These are phyloP conservation scores for Melanargia galathea DNA, from an alignment of 2,888 invertebrate species.

Conservation along the genomic window DNA sequence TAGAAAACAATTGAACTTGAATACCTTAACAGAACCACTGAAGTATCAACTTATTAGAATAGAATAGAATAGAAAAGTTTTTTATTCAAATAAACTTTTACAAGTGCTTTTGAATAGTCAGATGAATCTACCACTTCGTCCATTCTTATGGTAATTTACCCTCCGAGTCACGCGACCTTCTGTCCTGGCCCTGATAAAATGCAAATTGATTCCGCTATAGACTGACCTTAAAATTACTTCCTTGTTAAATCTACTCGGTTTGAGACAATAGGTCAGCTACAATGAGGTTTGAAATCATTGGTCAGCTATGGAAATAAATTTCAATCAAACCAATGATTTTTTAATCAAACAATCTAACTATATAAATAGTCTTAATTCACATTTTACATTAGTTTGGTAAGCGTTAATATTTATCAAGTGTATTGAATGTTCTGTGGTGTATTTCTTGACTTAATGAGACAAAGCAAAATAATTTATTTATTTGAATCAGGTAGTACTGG, in stretches of 20 bases:
- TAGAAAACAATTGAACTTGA: slow-evolving; percentile 32
- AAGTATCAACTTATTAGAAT: no score
- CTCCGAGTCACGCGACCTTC: slow-evolving; percentile 75
- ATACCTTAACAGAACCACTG: slow-evolving; percentile 52
- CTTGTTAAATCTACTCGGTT: slow-evolving; percentile 56
- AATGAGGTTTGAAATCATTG: no score
- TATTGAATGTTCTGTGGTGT: no score
- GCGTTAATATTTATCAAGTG: no score
- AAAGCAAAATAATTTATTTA: no score
- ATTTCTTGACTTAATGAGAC: no score
- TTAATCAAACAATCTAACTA: background rate
- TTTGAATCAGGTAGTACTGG: no score
- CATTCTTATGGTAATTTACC: slow-evolving; percentile 77
- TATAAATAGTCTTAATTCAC: background rate
- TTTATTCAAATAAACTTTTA: no score
- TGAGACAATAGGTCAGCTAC: slow-evolving; percentile 12
- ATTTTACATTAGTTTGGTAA: no score
- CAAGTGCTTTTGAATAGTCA: no score
- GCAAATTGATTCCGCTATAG: slow-evolving; percentile 73
- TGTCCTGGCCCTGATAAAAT: slow-evolving; percentile 79
- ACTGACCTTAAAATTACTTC: slow-evolving; percentile 73
- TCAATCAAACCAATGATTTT: background rate
- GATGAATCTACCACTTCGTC: no score
- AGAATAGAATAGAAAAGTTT: no score
- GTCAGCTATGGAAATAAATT: slow-evolving; percentile 13